phyloP scores from a whole-genome alignment of 2,888 invertebrate species.

The Neoitamus cyanurus region DNA sequence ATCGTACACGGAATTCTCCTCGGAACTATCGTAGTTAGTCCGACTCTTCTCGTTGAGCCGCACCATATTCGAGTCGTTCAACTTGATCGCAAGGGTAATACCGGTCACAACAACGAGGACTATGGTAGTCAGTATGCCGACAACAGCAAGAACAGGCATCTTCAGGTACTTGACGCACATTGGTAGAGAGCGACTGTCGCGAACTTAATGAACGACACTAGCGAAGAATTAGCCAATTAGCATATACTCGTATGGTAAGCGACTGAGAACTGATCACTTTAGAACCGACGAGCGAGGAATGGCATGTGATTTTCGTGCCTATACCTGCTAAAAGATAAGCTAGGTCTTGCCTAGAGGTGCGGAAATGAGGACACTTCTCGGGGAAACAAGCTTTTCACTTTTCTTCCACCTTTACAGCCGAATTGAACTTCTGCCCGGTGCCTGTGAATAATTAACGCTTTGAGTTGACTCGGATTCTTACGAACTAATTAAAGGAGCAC shows the following conservation, averaged over 20 bases:
- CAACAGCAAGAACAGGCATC: constrained; percentile 65
- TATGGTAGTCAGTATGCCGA: constrained; percentile 67
- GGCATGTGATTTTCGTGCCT: background rate
- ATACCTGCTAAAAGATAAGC: no score
- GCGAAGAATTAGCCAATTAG: background rate
- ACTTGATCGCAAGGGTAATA: constrained; percentile 67
- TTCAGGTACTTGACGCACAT: constrained; percentile 66
- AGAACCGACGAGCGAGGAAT: background rate
- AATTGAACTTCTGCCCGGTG: background rate
- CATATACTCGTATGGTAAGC: background rate
- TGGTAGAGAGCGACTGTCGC: constrained; percentile 24
- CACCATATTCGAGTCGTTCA: constrained; percentile 64
- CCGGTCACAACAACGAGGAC: constrained; percentile 69
- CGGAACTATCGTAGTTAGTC: background rate
- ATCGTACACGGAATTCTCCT: background rate
- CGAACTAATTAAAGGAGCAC: background rate
- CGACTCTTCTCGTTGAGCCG: constrained; percentile 62
- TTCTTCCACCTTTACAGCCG: background rate
- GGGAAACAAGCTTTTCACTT: background rate
- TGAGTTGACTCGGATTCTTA: background rate
- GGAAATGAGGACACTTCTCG: background rate
- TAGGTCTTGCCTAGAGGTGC: background rate
- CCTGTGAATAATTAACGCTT: background rate
- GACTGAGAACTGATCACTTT: background rate
- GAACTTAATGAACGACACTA: background rate